A percentile compares a stretch with the other conserved stretches of the same genome.
phyloP scores from a whole-genome alignment of 2,888 invertebrate species.

The Nephrotoma appendiculata region DNA sequence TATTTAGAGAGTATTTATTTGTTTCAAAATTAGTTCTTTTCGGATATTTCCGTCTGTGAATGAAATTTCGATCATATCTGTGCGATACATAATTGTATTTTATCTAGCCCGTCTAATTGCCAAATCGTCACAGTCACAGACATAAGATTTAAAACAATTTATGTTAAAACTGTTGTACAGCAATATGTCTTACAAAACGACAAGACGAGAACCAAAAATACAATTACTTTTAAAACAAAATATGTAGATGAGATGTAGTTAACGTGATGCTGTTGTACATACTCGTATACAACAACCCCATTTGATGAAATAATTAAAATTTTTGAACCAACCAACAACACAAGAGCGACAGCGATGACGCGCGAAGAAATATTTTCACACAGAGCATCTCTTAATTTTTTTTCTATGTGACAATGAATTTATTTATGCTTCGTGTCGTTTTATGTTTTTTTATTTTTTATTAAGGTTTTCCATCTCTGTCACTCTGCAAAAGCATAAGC shows the following conservation, averaged over 20 bases:
- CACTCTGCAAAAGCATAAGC: neutral
- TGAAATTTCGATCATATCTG: too few species aligned
- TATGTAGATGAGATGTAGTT: neutral
- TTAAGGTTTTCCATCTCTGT: neutral
- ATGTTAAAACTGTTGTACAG: neutral
- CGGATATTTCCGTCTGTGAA: too few species aligned
- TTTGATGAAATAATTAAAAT: neutral
- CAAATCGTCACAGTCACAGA: neutral
- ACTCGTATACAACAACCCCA: neutral
- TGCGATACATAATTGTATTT: too few species aligned
- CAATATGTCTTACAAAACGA: neutral
- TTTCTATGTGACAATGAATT: neutral
- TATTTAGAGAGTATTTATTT: too few species aligned
- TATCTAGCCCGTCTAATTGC: neutral
- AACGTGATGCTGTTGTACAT: neutral
- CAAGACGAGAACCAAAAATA: neutral
- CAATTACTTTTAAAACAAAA: neutral
- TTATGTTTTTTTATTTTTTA: neutral
- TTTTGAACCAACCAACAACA: neutral
- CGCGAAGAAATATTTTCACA: neutral
- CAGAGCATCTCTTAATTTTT: neutral
- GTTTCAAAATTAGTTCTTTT: too few species aligned
- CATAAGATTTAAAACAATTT: neutral
- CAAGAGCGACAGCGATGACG: neutral
- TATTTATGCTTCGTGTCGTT: neutral